Evolutionary conservation across 2,888 invertebrate species (phyloP).

Genomic region (Sesia bembeciformis): DNA sequence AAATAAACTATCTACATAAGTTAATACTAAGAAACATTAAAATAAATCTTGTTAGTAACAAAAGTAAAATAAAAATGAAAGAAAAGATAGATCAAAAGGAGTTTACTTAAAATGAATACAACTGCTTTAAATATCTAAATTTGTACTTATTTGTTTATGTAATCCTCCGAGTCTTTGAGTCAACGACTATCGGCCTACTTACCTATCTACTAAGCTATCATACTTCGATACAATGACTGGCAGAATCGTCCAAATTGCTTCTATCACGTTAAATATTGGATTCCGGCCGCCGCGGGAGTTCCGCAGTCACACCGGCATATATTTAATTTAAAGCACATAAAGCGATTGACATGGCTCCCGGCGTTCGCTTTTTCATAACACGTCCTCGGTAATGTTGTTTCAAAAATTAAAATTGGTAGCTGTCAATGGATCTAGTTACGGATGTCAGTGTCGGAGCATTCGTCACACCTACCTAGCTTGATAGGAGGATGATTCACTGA

Average conservation of each 20-base stretch:
- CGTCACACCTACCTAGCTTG: slow-evolving; percentile 11
- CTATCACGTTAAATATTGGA: slow-evolving; percentile 49
- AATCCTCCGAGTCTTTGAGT: too few relatives aligned
- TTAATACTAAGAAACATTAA: too few relatives aligned
- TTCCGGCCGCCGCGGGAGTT: slow-evolving; percentile 32
- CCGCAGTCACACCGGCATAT: slow-evolving; percentile 40
- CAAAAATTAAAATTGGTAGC: slow-evolving; percentile 29
- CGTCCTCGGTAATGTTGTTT: slow-evolving; percentile 24
- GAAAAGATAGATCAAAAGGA: too few relatives aligned
- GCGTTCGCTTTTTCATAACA: slow-evolving; percentile 49
- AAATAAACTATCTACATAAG: too few relatives aligned
- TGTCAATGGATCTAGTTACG: slow-evolving; percentile 31
- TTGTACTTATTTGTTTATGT: too few relatives aligned
- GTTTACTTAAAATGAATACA: too few relatives aligned
- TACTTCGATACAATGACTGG: slow-evolving; percentile 41
- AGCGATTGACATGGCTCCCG: slow-evolving; percentile 60
- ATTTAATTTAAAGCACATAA: slow-evolving; percentile 69
- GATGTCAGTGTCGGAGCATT: slow-evolving; percentile 21
- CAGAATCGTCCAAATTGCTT: slow-evolving; percentile 56
- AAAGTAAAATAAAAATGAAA: too few relatives aligned
- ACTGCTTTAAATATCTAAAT: too few relatives aligned
- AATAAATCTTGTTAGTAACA: too few relatives aligned
- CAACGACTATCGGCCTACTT: background rate
- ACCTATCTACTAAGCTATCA: background rate
- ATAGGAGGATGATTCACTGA: background rate